Base-by-base conservation (phyloP, 2,113 vertebrate species). In the Corythoichthys haematopterus region DNA sequence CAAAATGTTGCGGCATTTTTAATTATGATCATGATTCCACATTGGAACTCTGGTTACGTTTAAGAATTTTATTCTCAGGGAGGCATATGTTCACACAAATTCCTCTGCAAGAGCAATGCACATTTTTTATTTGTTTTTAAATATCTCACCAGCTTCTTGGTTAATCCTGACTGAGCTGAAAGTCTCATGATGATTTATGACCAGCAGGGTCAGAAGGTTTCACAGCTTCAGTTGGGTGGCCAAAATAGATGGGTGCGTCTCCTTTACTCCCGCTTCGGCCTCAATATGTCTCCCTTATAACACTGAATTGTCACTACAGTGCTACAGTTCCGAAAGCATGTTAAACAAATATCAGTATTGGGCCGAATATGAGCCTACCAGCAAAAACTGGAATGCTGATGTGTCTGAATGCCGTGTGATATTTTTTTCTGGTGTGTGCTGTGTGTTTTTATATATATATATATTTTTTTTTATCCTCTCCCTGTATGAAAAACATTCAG, bases 171-270 rank as follows among this genome's bases (percentile, higher is more conserved):
- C 11, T 62, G 72, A 66, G 69, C 69, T 52, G 58, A 74, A 59
- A 79, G 70, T 64, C 76, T 80, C 47, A 1, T 51, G 37, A 65
- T 86, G 82, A 88, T 86, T 86, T 74, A 85, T 66, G 78, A 61
- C 37, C n/a, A 0, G 13, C 40, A 33, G 43, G 76, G 76, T 61
- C 38, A 61, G 9, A n/a, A 43, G 62, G 75, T 72, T 69, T 85
- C 76, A 53, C 73, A 40, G 37, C 65, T 36, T 69, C 68, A 65
- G 72, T 70, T 47, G 51, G 51, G 56, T 0, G 43, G 69, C 80
- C 57, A 83, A 87, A 87, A 89, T 84, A 84, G 84, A 82, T 3
- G 0, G 82, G 78, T 2, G 0, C 6, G 57, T 62, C 51, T 58
- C 28, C 11, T 36, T 60, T 38, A 10, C 10, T 38, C 37, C 68